Percentiles rank a stretch among this genome's conserved stretches.
Evolutionary conservation across 2,797 vertebrate species (phyloP).

Genomic region (Hybognathus amarus): DNA sequence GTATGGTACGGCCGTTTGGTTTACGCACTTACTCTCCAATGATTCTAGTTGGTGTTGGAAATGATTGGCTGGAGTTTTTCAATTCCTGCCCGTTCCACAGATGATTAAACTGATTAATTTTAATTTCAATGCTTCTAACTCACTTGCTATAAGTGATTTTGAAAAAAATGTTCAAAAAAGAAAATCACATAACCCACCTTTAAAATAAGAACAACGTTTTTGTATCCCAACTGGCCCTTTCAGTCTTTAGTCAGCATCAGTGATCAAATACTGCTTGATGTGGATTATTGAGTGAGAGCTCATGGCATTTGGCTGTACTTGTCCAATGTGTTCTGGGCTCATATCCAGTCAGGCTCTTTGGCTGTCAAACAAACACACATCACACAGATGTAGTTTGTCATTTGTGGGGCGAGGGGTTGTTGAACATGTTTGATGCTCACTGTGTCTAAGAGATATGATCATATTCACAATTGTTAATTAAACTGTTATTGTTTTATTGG

Average conservation of each 20-base stretch:
- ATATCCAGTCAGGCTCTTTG: slow-evolving; percentile 50
- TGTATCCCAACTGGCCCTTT: slow-evolving; percentile 46
- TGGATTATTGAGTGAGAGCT: slow-evolving; percentile 43
- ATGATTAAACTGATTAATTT: no score
- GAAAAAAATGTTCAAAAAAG: no score
- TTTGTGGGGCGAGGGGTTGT: not conserved
- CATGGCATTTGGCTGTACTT: slow-evolving; percentile 25
- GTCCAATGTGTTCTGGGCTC: slow-evolving; percentile 51
- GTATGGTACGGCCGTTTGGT: no score
- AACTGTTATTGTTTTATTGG: not conserved
- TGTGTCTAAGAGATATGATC: slow-evolving; percentile 17
- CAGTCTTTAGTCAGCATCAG: slow-evolving; percentile 39
- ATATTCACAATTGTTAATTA: not conserved
- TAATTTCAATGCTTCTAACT: no score
- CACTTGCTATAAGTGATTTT: no score
- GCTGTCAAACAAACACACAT: slow-evolving; percentile 35
- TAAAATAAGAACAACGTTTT: slow-evolving; percentile 28
- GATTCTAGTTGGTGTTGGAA: no score
- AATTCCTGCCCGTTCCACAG: no score
- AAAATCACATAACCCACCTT: no score
- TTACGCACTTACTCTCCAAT: no score
- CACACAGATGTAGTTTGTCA: slow-evolving; percentile 32
- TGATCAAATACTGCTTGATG: slow-evolving; percentile 51
- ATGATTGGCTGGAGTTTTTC: no score
- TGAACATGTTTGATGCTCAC: slow-evolving; percentile 20